phyloP scores from a whole-genome alignment of 2,797 vertebrate species.

The Gephyroberyx darwinii region DNA sequence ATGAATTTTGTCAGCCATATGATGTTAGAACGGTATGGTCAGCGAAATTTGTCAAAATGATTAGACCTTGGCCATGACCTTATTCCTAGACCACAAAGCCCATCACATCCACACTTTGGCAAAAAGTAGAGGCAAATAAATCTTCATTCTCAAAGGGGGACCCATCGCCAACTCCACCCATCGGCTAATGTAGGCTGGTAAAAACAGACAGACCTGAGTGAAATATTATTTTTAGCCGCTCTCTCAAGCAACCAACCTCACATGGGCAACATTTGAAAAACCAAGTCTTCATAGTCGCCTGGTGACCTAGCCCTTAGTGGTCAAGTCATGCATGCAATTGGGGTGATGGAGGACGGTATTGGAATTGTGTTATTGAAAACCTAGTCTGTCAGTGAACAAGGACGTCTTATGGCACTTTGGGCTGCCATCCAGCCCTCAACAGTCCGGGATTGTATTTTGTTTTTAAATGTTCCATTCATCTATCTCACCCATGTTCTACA shows the following conservation, averaged over 20 bases:
- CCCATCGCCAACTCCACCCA: conserved; percentile 1
- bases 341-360: conserved; percentile 68
- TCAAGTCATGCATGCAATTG: conserved; percentile 69
- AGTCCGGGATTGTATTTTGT: conserved; percentile 82
- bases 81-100: conserved; percentile 25
- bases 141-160: conserved; percentile 18
- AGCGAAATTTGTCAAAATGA: neutral
- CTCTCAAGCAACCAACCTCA: neutral
- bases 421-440: conserved; percentile 76
- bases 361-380: conserved; percentile 81
- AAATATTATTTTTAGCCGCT: conserved; percentile 20
- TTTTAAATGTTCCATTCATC: conserved; percentile 84
- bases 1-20: neutral
- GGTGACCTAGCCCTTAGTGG: conserved; percentile 64
- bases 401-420: conserved; percentile 77
- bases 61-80: neutral
- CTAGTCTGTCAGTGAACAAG: conserved; percentile 77
- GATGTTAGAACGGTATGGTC: conserved; percentile 1
- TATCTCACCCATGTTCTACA: conserved; percentile 79
- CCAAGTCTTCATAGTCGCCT: conserved; percentile 44
- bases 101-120: conserved; percentile 34
- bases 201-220: conserved; percentile 13
- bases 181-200: conserved; percentile 13
- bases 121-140: conserved; percentile 40
- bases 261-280: neutral